Conservation (phyloP, 1,140 invertebrate genomes). For the Teleogryllus occipitalis region DNA sequence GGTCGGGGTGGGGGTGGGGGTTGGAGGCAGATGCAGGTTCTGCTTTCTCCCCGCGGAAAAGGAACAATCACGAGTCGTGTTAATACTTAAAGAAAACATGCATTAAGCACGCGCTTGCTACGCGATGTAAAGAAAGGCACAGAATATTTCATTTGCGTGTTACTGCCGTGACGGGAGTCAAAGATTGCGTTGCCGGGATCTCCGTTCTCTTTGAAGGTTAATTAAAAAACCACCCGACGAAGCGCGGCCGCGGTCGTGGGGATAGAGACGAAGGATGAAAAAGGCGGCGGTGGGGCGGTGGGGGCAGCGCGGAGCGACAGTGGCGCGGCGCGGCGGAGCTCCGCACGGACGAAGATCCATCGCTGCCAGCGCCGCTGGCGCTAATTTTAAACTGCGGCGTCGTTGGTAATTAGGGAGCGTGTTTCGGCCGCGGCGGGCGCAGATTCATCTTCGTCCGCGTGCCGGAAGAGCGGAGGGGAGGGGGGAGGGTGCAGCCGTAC, state of each 20-base stretch:
- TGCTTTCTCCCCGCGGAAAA: neutral
- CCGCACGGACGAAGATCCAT: neutral
- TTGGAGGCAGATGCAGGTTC: neutral
- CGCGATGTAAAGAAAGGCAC: neutral
- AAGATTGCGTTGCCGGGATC: neutral
- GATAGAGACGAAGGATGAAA: neutral
- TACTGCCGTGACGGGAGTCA: neutral
- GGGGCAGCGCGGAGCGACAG: too few relatives aligned
- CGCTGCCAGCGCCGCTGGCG: neutral
- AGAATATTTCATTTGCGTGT: neutral
- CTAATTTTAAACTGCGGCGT: neutral
- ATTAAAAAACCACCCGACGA: neutral
- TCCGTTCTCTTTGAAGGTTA: neutral
- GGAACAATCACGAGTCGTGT: neutral
- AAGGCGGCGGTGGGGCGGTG: neutral
- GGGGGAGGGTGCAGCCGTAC: neutral
- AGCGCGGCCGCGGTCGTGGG: neutral
- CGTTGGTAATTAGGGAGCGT: neutral
- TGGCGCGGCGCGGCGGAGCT: neutral
- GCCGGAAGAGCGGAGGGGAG: neutral
- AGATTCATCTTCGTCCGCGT: neutral
- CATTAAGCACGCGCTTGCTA: neutral
- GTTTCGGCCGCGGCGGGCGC: neutral
- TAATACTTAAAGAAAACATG: constrained; percentile 6
- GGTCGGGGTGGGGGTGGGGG: too few relatives aligned